These are phyloP conservation scores for Megalops cyprinoides DNA, from an alignment of 2,797 vertebrate genomes.

Conservation along the genomic window DNA sequence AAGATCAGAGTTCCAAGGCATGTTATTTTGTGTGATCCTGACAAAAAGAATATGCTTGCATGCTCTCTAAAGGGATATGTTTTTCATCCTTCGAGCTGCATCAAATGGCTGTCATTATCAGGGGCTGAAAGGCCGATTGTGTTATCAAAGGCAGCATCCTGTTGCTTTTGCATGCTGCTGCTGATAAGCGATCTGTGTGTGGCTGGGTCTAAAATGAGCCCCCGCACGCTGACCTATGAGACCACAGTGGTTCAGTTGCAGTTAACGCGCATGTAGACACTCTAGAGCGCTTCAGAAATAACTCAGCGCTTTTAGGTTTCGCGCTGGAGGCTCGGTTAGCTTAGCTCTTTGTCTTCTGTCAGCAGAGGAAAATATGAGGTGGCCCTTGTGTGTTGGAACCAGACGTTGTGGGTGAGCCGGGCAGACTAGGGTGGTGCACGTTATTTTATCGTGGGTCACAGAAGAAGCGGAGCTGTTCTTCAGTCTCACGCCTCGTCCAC, in stretches of 20 bases:
- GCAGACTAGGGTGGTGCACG: neutral
- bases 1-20: neutral
- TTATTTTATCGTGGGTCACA: neutral
- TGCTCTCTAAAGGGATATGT: neutral
- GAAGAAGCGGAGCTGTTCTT: too few species aligned
- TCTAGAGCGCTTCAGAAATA: neutral
- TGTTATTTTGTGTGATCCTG: neutral
- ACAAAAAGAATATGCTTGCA: neutral
- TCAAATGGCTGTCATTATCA: neutral
- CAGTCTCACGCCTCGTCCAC: too few species aligned
- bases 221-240: neutral
- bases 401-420: neutral
- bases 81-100: neutral
- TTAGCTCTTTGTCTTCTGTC: neutral
- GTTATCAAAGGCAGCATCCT: neutral
- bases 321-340: neutral
- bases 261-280: neutral
- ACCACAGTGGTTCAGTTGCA: conserved; percentile 10
- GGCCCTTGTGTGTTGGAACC: neutral
- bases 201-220: neutral
- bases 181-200: neutral
- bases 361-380: neutral
- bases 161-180: neutral
- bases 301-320: neutral
- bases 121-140: neutral